phyloP scores from a whole-genome alignment of 1,140 invertebrate genomes.

The Drosophila carrolli region DNA sequence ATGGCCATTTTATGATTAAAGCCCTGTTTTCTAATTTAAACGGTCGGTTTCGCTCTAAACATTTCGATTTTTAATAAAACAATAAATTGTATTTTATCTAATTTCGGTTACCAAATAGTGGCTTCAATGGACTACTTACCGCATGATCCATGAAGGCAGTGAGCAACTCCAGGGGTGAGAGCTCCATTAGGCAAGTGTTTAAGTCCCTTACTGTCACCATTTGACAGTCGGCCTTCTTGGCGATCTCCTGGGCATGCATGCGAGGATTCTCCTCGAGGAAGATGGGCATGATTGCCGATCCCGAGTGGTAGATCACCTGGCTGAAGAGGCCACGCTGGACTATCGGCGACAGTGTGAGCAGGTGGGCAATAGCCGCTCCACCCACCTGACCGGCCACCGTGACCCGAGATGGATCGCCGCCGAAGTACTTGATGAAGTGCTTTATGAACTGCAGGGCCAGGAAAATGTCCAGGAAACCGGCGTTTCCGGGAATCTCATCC shows the following conservation, averaged over 20 bases:
- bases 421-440: slow-evolving; percentile 88
- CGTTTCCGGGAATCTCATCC: slow-evolving; percentile 88
- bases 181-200: slow-evolving; percentile 75
- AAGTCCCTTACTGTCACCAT: slow-evolving; percentile 77
- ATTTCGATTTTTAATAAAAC: no score
- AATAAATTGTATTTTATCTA: neutral
- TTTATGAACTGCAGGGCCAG: slow-evolving; percentile 88
- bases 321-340: slow-evolving; percentile 75
- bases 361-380: slow-evolving; percentile 85
- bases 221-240: slow-evolving; percentile 65
- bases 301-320: slow-evolving; percentile 81
- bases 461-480: slow-evolving; percentile 88
- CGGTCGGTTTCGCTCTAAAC: no score
- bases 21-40: no score
- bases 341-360: slow-evolving; percentile 85
- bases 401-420: slow-evolving; percentile 88
- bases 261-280: slow-evolving; percentile 79
- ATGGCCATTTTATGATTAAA: no score
- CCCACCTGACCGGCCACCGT: slow-evolving; percentile 87
- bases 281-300: slow-evolving; percentile 80
- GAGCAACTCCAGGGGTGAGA: slow-evolving; percentile 68
- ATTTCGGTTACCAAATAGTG: neutral
- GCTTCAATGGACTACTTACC: slow-evolving; percentile 34
- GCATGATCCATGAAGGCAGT: slow-evolving; percentile 81
- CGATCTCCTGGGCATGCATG: slow-evolving; percentile 77